Evolutionary conservation across 2,888 invertebrate species (phyloP).

Genomic region (Incurvaria masculella): DNA sequence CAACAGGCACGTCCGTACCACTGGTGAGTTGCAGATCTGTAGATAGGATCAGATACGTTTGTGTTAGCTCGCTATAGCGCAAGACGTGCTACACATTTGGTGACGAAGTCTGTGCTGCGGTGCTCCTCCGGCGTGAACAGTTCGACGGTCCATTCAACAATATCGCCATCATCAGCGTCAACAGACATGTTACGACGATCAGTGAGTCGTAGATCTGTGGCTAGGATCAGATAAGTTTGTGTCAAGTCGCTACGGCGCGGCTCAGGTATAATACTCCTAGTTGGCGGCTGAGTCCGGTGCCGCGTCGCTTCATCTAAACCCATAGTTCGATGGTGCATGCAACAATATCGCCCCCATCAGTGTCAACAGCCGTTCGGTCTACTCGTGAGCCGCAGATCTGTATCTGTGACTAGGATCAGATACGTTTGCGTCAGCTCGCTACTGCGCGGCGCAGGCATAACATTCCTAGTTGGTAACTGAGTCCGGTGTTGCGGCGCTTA

Average conservation of each 20-base stretch:
- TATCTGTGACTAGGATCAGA: background rate
- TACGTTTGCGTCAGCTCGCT: background rate
- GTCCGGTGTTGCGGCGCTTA: background rate
- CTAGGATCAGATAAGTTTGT: too few relatives aligned
- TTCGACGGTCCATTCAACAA: background rate
- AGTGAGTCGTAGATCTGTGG: too few relatives aligned
- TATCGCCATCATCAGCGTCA: background rate
- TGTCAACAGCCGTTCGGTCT: conserved; percentile 22
- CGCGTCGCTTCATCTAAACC: conserved; percentile 13
- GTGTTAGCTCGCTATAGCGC: background rate
- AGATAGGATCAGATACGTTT: background rate
- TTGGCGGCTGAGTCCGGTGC: conserved; percentile 28
- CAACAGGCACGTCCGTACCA: conserved; percentile 22
- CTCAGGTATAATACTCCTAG: conserved; percentile 26
- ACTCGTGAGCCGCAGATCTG: conserved; percentile 22
- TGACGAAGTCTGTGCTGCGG: background rate
- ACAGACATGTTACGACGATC: background rate
- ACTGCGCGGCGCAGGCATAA: background rate
- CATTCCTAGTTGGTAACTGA: background rate
- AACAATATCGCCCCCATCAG: conserved; percentile 24
- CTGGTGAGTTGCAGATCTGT: conserved; percentile 21
- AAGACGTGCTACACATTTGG: background rate
- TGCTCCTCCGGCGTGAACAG: background rate
- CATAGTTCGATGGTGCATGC: conserved; percentile 13
- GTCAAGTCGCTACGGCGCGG: conserved; percentile 32